These are phyloP conservation scores for Argyresthia albistria DNA, from an alignment of 2,888 invertebrate species.

Conservation along the genomic window DNA sequence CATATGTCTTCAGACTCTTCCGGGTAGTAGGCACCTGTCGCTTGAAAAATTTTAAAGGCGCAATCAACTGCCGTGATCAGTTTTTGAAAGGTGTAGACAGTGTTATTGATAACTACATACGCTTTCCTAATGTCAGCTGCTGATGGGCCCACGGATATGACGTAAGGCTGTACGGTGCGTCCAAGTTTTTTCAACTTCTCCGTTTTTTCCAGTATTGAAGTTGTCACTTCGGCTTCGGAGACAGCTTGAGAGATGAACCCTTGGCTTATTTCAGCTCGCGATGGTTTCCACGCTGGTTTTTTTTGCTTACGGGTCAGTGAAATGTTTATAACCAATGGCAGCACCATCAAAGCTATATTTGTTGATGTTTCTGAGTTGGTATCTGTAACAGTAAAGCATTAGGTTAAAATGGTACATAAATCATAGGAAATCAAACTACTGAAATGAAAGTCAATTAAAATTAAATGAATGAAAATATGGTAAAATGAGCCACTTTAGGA, in stretches of 20 bases:
- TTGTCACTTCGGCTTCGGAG: neutral
- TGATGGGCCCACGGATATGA: neutral
- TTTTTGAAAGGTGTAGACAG: conserved; percentile 2
- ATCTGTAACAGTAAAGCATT: neutral
- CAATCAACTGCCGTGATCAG: conserved; percentile 8
- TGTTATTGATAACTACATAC: conserved; percentile 4
- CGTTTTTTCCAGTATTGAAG: neutral
- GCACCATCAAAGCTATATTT: neutral
- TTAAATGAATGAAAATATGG: neutral
- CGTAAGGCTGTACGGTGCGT: neutral
- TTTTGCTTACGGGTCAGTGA: neutral
- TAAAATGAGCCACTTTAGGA: neutral
- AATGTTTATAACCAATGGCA: neutral
- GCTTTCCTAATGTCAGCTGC: neutral
- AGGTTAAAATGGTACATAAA: neutral
- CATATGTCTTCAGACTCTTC: conserved; percentile 9
- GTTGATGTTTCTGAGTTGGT: neutral
- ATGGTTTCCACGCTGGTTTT: neutral
- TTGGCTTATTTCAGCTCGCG: neutral
- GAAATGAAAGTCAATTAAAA: neutral
- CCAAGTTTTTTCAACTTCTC: neutral
- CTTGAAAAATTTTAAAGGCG: conserved; percentile 9
- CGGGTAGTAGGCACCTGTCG: conserved; percentile 9
- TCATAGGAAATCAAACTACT: neutral
- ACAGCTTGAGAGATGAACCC: neutral